Evolutionary conservation across 2,888 invertebrate genomes (phyloP).

Genomic region (Habrosyne pyritoides): DNA sequence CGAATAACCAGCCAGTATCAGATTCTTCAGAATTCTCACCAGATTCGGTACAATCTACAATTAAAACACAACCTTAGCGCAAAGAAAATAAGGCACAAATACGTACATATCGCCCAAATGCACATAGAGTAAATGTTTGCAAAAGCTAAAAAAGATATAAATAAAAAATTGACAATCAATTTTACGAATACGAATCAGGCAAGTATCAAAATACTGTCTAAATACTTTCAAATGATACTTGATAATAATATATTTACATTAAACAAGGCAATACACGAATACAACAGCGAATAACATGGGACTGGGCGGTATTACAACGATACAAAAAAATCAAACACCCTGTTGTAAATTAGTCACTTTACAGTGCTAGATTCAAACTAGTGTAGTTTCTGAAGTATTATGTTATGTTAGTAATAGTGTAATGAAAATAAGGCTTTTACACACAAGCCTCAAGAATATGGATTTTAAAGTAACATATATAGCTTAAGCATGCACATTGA

Average conservation of each 20-base stretch:
- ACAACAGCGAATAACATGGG: conserved; percentile 36
- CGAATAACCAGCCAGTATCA: conserved; percentile 99
- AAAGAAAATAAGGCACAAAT: conserved; percentile 17
- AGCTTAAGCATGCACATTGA: not conserved
- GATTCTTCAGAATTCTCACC: conserved; percentile 98
- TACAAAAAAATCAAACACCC: conserved; percentile 24
- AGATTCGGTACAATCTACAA: conserved; percentile 98
- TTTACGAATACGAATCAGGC: conserved; percentile 15
- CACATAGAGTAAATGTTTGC: conserved; percentile 54
- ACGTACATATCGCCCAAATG: conserved; percentile 36
- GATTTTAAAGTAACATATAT: not conserved
- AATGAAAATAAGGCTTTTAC: not conserved
- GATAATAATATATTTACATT: conserved; percentile 22
- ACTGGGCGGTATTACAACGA: conserved; percentile 27
- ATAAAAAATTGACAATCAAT: conserved; percentile 20
- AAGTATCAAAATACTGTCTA: conserved; percentile 9
- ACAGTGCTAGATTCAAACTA: conserved; percentile 40
- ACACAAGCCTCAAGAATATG: not conserved
- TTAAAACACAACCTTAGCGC: conserved; percentile 42
- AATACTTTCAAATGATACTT: conserved; percentile 9
- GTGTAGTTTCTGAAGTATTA: not conserved
- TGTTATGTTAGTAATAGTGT: not conserved
- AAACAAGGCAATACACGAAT: conserved; percentile 41
- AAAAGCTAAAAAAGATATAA: conserved; percentile 52
- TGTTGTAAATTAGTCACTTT: conserved; percentile 37